phyloP scores from a whole-genome alignment of 2,113 vertebrate genomes.

The Panthera uncia region DNA sequence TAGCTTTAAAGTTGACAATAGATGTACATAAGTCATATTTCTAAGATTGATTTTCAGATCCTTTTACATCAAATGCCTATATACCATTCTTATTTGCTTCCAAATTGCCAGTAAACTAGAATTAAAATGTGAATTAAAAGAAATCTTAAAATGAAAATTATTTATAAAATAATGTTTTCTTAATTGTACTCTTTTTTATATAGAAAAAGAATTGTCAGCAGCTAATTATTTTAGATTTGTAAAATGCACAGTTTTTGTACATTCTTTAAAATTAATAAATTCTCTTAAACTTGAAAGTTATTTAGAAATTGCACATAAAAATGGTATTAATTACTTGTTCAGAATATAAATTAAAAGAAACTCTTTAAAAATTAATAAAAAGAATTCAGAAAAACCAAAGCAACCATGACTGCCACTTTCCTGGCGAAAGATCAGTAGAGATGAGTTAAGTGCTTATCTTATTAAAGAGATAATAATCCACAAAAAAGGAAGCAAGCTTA shows the following conservation, averaged over 20 bases:
- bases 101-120: background rate
- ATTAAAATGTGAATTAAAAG: background rate
- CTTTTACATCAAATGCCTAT: background rate
- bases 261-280: background rate
- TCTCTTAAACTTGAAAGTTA: background rate
- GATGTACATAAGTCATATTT: constrained; percentile 10
- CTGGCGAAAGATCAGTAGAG: background rate
- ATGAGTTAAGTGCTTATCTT: background rate
- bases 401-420: background rate
- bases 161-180: background rate
- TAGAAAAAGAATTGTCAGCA: background rate
- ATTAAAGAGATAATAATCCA: background rate
- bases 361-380: constrained; percentile 2
- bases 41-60: background rate
- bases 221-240: constrained; percentile 27
- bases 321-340: background rate
- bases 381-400: background rate
- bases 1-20: background rate
- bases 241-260: background rate
- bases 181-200: background rate
- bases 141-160: constrained; percentile 35
- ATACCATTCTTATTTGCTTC: background rate
- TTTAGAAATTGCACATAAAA: background rate
- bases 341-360: constrained; percentile 7
- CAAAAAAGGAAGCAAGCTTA: background rate